These are phyloP conservation scores for Octonoba sinensis DNA, from an alignment of 2,888 invertebrate genomes.

Conservation along the genomic window DNA sequence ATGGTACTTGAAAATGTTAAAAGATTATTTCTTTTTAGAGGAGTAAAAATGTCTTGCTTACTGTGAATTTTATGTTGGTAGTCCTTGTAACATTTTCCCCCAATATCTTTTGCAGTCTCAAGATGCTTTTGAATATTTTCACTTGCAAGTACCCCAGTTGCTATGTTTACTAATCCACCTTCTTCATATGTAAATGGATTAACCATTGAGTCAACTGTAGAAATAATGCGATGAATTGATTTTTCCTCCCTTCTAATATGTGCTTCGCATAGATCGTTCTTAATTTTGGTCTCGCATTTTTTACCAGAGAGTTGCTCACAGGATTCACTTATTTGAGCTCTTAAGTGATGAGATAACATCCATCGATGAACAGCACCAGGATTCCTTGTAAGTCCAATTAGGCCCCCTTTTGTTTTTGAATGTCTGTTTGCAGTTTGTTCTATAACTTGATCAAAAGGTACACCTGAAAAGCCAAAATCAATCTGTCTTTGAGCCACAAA, in stretches of 20 bases:
- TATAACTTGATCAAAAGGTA: not conserved
- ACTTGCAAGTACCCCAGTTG: not conserved
- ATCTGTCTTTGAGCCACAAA: conserved; percentile 1
- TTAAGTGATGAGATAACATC: conserved; percentile 3
- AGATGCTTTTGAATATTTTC: not conserved
- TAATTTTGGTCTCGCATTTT: not conserved
- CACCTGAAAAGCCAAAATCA: not conserved
- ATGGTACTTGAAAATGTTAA: not conserved
- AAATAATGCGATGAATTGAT: no score
- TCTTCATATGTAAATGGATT: no score
- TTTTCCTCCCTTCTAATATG: no score
- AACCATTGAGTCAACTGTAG: no score
- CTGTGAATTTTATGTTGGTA: no score
- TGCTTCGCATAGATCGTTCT: no score
- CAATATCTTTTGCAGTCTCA: not conserved
- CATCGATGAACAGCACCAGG: conserved; percentile 2
- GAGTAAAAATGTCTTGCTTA: not conserved
- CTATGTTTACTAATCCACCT: no score
- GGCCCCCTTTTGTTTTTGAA: conserved; percentile 2
- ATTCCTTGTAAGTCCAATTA: conserved; percentile 2
- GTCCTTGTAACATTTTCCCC: no score
- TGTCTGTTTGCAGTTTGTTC: conserved; percentile 9
- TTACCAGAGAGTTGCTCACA: not conserved
- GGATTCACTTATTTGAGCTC: not conserved
- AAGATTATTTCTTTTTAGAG: not conserved